Conservation (phyloP, 1,140 invertebrate species). For the Halictus rubicundus region DNA sequence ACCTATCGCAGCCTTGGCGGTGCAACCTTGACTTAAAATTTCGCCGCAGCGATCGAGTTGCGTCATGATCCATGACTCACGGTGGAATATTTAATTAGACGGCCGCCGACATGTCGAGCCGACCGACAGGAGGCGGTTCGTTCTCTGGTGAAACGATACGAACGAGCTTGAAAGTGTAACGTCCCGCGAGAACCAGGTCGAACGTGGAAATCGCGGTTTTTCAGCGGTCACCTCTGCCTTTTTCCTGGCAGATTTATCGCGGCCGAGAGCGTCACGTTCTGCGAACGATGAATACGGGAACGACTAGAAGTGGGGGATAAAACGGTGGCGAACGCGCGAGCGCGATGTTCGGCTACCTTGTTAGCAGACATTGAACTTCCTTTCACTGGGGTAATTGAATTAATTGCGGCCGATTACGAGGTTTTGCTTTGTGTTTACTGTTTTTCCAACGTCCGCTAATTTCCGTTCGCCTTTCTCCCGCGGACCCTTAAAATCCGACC, state of each 20-base stretch:
- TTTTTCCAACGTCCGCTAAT: not conserved
- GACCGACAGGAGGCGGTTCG: too few relatives aligned
- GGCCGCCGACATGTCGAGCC: too few relatives aligned
- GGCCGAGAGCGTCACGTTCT: not conserved
- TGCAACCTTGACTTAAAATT: too few relatives aligned
- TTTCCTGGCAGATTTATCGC: constrained; percentile 27
- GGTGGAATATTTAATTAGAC: too few relatives aligned
- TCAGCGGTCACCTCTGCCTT: constrained; percentile 8
- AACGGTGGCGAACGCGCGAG: not conserved
- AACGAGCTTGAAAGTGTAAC: not conserved
- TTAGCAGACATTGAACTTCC: constrained; percentile 46
- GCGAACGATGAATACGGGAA: constrained; percentile 4
- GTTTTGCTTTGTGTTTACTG: constrained; percentile 28
- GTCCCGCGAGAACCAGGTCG: constrained; percentile 6
- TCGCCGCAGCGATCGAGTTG: too few relatives aligned
- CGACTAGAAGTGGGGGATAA: not conserved
- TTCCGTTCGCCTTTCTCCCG: constrained; percentile 23
- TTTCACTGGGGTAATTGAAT: constrained; percentile 49
- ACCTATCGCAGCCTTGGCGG: too few relatives aligned
- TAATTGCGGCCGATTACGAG: constrained; percentile 36
- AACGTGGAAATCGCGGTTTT: constrained; percentile 21
- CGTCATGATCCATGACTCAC: too few relatives aligned
- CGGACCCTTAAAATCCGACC: constrained; percentile 29
- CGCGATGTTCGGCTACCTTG: constrained; percentile 21
- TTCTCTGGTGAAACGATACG: too few relatives aligned